Conservation (phyloP, 2,888 invertebrate species). For the Cenopis cana region DNA sequence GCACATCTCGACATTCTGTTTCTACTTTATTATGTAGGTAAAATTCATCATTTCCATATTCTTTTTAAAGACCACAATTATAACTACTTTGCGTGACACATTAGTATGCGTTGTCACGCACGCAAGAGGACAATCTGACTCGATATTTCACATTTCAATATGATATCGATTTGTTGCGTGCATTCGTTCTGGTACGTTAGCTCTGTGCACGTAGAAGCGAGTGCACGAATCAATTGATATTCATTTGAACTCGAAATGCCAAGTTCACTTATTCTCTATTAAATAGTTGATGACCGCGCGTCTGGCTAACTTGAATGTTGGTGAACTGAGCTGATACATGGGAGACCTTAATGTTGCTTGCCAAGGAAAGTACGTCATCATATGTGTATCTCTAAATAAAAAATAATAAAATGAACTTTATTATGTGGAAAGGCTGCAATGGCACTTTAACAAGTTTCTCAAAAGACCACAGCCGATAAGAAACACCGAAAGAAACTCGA, state of each 20-base stretch:
- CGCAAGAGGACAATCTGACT: neutral
- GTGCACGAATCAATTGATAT: neutral
- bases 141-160: neutral
- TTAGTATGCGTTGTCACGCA: neutral
- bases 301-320: neutral
- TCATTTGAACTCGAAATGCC: neutral
- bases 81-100: neutral
- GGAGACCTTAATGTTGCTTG: too few relatives aligned
- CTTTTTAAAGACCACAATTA: slow-evolving; percentile 1
- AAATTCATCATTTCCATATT: slow-evolving; percentile 3
- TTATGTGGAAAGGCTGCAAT: too few relatives aligned
- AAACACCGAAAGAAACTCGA: too few relatives aligned
- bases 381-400: too few relatives aligned
- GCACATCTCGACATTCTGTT: neutral
- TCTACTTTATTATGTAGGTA: too few relatives aligned
- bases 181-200: neutral
- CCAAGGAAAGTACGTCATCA: too few relatives aligned
- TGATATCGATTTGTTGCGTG: neutral
- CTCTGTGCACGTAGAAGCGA: neutral
- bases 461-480: too few relatives aligned
- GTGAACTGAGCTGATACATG: neutral
- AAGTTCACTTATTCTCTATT: slow-evolving; percentile 7
- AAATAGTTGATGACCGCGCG: slow-evolving; percentile 25
- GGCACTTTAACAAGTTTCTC: too few relatives aligned
- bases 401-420: too few relatives aligned